These are phyloP conservation scores for Nothobranchius furzeri DNA, from an alignment of 2,113 vertebrate species.

Conservation along the genomic window DNA sequence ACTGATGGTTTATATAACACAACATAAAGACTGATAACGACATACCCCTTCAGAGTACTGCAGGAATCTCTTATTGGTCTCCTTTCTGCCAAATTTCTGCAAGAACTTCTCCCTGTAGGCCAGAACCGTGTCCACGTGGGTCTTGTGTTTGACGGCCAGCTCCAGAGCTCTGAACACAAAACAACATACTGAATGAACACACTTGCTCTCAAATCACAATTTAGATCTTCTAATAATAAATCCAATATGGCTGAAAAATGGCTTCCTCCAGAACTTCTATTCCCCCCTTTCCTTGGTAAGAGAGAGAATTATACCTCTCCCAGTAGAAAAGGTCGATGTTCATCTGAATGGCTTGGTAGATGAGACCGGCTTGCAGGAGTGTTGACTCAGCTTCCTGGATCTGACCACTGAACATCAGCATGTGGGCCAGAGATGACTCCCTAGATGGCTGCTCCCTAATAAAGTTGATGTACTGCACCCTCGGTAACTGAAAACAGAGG, in stretches of 20 bases:
- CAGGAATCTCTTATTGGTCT: conserved; percentile 92
- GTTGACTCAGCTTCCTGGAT: conserved; percentile 88
- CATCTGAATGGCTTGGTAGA: conserved; percentile 92
- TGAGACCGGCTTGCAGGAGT: conserved; percentile 88
- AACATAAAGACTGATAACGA: conserved; percentile 12
- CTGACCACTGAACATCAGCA: conserved; percentile 90
- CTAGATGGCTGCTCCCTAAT: conserved; percentile 92
- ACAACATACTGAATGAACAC: conserved; percentile 17
- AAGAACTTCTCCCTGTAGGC: conserved; percentile 91
- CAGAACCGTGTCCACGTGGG: conserved; percentile 96
- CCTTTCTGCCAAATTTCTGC: conserved; percentile 88
- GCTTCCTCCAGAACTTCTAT: not conserved
- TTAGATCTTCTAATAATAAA: conserved; percentile 9
- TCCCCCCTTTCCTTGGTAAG: not conserved
- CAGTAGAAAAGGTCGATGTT: conserved; percentile 94
- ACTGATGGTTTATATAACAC: too few species aligned
- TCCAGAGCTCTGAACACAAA: conserved; percentile 87
- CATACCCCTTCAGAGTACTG: conserved; percentile 92
- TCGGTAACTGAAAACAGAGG: conserved; percentile 82
- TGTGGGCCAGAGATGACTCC: conserved; percentile 90
- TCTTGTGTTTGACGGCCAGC: conserved; percentile 97
- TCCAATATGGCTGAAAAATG: not conserved
- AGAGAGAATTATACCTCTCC: conserved; percentile 85
- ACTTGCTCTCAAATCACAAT: conserved; percentile 13
- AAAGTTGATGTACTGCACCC: conserved; percentile 91